phyloP scores from a whole-genome alignment of 1,140 invertebrate species.

The Neodiprion fabricii region DNA sequence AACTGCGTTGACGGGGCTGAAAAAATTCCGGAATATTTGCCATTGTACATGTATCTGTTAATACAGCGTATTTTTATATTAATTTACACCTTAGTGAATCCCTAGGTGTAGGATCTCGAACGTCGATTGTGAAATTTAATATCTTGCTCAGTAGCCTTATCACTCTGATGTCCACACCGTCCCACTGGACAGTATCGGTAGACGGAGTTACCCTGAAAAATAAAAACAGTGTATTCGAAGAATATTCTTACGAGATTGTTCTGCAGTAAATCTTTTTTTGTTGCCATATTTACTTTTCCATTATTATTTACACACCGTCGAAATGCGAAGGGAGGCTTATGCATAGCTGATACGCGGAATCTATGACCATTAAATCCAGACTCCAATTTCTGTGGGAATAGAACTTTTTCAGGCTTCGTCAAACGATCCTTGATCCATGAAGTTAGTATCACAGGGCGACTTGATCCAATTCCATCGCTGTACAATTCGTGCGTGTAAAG shows the following conservation, averaged over 20 bases:
- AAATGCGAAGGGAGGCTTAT: constrained; percentile 75
- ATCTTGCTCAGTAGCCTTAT: constrained; percentile 65
- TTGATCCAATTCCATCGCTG: constrained; percentile 71
- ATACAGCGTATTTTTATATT: too few species aligned
- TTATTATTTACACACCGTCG: constrained; percentile 59
- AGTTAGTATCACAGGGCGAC: constrained; percentile 66
- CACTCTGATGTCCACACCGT: constrained; percentile 73
- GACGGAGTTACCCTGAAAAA: constrained; percentile 48
- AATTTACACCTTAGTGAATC: too few species aligned
- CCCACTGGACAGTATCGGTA: constrained; percentile 64
- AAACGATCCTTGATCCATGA: constrained; percentile 71
- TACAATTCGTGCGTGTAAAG: constrained; percentile 75
- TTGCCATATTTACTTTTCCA: background rate
- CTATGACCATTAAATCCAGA: constrained; percentile 74
- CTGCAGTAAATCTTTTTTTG: constrained; percentile 14
- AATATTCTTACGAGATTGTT: constrained; percentile 22
- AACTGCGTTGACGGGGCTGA: constrained; percentile 66
- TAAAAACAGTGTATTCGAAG: constrained; percentile 38
- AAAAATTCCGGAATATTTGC: constrained; percentile 1
- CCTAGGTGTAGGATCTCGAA: constrained; percentile 57
- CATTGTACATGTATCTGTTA: too few species aligned
- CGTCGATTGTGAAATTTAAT: constrained; percentile 74
- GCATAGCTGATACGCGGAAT: constrained; percentile 68
- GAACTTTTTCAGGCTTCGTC: constrained; percentile 62
- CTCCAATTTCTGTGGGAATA: constrained; percentile 73